A percentile compares a stretch with the other conserved stretches of the same genome.
Evolutionary conservation across 1,140 invertebrate species (phyloP).

Genomic region (Drosophila bipectinata): DNA sequence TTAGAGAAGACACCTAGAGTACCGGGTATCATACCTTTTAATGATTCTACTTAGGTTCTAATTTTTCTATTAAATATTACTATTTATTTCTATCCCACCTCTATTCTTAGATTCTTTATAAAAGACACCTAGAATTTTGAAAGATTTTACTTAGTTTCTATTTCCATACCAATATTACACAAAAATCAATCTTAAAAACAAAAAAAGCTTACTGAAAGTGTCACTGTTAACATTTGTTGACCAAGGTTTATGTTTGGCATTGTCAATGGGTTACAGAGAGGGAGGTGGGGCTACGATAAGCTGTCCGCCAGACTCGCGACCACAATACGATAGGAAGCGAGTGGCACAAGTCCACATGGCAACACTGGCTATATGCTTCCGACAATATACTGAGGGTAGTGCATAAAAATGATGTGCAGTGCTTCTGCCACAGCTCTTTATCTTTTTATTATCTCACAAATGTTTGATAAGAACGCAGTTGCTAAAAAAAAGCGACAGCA

Average conservation of each 20-base stretch:
- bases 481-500: not conserved
- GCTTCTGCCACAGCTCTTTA: conserved; percentile 14
- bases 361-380: conserved; percentile 10
- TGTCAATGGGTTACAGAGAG: conserved; percentile 22
- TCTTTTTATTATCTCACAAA: conserved; percentile 21
- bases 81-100: too few relatives aligned
- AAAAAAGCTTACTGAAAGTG: conserved; percentile 18
- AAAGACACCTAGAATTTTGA: too few relatives aligned
- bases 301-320: conserved; percentile 8
- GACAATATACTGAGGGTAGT: conserved; percentile 10
- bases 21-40: too few relatives aligned
- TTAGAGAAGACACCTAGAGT: too few relatives aligned
- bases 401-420: conserved; percentile 41
- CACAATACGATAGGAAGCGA: conserved; percentile 1
- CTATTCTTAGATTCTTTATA: too few relatives aligned
- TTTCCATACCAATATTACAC: too few relatives aligned
- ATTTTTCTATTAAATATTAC: too few relatives aligned
- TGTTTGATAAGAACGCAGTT: conserved; percentile 18
- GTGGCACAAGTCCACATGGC: conserved; percentile 11
- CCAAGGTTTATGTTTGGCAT: conserved; percentile 48
- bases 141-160: too few relatives aligned
- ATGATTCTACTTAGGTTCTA: too few relatives aligned
- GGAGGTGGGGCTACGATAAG: conserved; percentile 29
- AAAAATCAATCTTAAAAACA: too few relatives aligned
- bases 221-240: conserved; percentile 43